Percentiles rank a stretch among this genome's conserved stretches.
These are phyloP conservation scores for Selenia dentaria DNA, from an alignment of 2,888 invertebrate species.

Conservation along the genomic window DNA sequence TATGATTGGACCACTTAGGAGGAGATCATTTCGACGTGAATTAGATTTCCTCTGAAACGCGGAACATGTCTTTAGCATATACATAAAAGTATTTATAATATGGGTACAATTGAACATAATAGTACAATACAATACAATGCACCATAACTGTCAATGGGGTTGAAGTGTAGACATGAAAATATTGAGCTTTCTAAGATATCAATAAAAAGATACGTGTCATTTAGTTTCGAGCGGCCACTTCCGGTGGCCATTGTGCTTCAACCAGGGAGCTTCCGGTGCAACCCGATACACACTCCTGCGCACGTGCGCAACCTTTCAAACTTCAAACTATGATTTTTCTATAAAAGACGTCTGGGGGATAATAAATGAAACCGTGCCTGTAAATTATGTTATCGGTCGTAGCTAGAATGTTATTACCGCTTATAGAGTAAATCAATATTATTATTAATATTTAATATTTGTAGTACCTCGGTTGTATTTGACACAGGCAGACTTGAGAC, in stretches of 20 bases:
- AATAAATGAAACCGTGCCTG: slow-evolving; percentile 34
- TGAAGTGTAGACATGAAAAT: slow-evolving; percentile 75
- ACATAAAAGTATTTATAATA: too few relatives aligned
- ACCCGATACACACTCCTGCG: slow-evolving; percentile 83
- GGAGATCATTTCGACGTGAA: too few relatives aligned
- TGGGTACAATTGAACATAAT: too few relatives aligned
- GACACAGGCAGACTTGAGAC: too few relatives aligned
- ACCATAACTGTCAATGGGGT: slow-evolving; percentile 55
- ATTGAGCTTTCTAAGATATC: slow-evolving; percentile 80
- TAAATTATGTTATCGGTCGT: slow-evolving; percentile 21
- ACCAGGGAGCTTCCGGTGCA: slow-evolving; percentile 78
- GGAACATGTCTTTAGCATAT: too few relatives aligned
- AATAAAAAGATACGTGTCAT: slow-evolving; percentile 83
- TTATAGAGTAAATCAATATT: not conserved
- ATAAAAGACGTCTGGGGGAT: slow-evolving; percentile 51
- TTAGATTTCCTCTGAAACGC: too few relatives aligned
- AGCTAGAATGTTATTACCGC: not conserved
- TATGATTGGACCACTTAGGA: too few relatives aligned
- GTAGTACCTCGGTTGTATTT: too few relatives aligned
- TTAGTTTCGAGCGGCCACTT: slow-evolving; percentile 81
- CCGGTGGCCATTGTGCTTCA: slow-evolving; percentile 79
- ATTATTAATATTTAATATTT: too few relatives aligned
- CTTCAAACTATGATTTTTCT: slow-evolving; percentile 63
- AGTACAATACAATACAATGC: slow-evolving; percentile 24
- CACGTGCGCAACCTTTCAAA: slow-evolving; percentile 83